These are phyloP conservation scores for Poeciliopsis infans DNA, from an alignment of 2,797 vertebrate genomes.

Conservation along the genomic window DNA sequence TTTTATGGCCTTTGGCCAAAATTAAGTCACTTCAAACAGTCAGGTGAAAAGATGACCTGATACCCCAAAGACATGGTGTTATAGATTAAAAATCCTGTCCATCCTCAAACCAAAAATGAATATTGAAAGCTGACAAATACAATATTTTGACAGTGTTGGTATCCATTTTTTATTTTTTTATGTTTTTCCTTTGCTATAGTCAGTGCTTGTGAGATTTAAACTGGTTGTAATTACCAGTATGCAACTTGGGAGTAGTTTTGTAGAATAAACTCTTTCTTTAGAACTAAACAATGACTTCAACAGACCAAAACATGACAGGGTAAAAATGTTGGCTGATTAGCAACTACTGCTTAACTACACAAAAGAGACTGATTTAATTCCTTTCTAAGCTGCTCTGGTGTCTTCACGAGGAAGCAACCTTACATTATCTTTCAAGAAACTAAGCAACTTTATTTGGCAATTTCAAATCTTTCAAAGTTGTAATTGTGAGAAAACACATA, in stretches of 20 bases:
- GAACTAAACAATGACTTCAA: slow-evolving; percentile 7
- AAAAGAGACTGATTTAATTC: slow-evolving; percentile 34
- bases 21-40: background rate
- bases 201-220: background rate
- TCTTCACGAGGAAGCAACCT: background rate
- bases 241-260: background rate
- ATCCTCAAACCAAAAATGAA: background rate
- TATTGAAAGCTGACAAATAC: background rate
- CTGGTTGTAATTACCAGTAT: background rate
- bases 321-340: slow-evolving; percentile 46
- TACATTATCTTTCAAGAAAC: background rate
- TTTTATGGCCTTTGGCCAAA: background rate
- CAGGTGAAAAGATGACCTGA: background rate
- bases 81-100: background rate
- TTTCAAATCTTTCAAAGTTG: too few species aligned
- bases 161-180: background rate
- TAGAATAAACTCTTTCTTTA: background rate
- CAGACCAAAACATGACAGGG: slow-evolving; percentile 8
- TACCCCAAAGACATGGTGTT: background rate
- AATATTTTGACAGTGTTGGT: background rate
- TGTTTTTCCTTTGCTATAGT: background rate
- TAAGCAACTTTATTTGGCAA: background rate
- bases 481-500: background rate
- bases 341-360: slow-evolving; percentile 45
- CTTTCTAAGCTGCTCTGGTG: slow-evolving; percentile 9